Base-by-base conservation (phyloP, 1,140 invertebrate species). In the Radopholus similis region DNA sequence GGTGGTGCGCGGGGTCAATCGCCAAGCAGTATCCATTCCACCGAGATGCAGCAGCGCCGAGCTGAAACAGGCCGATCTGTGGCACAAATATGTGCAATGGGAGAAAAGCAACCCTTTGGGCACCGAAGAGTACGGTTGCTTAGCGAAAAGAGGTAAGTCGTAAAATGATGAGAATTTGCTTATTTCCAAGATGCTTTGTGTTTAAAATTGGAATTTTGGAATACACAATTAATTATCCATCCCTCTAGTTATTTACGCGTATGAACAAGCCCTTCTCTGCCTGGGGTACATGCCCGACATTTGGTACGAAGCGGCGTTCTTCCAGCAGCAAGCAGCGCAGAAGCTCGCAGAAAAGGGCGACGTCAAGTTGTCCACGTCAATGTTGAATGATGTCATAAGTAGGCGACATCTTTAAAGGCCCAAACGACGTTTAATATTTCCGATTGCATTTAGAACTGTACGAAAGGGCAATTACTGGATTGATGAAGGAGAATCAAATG, bases 21-120 rank as follows among this genome's bases (percentile, higher is more conserved):
- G 93, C 59, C 64, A 78, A 28, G 88, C 91, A 69, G 93, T 94
- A 0, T 93, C 93, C 54, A 88, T 95, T 2, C 95, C 95, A 37
- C 94, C 95, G 0, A 91, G 89, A 26, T 90, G 91, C 42, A 76
- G 70, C n/a, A 88, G 89, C 69, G 88, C 90, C 2, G 81, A 78
- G 62, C 59, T 64, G 93, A 97, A 83, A 93, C 77, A 97, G 86
- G 86, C 90, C 55, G 93, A 97, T 77, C 82, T 97, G n/a, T 99
- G 96, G 95, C 96, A 96, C 83, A 96, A 96, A 79, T 98, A 97
- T 80, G 97, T 99, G 67, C 86, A 88, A 2, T 99, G 94, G 91
- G 96, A 99, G 84, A 91, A 95, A 71, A 89, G 89, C 28, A 99
- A 99, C 86, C 95, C 96, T 0, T 84, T 98, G 11, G 86, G 93